Conservation (phyloP, 2,888 invertebrate genomes). For the Acrobasis suavella region DNA sequence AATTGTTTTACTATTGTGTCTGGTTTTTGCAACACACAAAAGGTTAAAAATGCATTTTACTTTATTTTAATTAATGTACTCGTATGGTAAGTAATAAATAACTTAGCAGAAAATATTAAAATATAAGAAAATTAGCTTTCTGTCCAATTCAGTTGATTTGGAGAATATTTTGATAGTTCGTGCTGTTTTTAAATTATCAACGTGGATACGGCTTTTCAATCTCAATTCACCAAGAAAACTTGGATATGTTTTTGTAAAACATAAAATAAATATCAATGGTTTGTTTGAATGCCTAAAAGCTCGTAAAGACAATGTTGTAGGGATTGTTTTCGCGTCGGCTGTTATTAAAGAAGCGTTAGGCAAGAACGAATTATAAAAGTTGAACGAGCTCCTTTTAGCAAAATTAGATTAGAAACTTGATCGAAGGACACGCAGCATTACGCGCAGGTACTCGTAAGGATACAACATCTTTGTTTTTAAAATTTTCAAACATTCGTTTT, state of each 20-base stretch:
- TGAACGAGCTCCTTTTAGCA: constrained; percentile 28
- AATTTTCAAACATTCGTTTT: too few species aligned
- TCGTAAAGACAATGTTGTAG: constrained; percentile 31
- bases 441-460: background rate
- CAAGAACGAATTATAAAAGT: constrained; percentile 45
- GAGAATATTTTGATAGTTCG: too few species aligned
- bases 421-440: constrained; percentile 25
- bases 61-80: too few species aligned
- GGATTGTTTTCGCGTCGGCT: constrained; percentile 36
- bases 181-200: too few species aligned
- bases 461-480: background rate
- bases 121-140: too few species aligned
- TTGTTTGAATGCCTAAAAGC: background rate
- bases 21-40: too few species aligned
- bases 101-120: too few species aligned
- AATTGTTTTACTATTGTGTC: too few species aligned
- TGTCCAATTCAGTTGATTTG: too few species aligned
- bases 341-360: constrained; percentile 41
- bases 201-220: too few species aligned
- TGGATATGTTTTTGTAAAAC: background rate
- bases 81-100: too few species aligned
- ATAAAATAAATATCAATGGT: constrained; percentile 5
- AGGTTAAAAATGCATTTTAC: too few species aligned
- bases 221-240: background rate
- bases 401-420: constrained; percentile 30